Conservation (phyloP, 2,888 invertebrate genomes). For the Cerceris rybyensis region DNA sequence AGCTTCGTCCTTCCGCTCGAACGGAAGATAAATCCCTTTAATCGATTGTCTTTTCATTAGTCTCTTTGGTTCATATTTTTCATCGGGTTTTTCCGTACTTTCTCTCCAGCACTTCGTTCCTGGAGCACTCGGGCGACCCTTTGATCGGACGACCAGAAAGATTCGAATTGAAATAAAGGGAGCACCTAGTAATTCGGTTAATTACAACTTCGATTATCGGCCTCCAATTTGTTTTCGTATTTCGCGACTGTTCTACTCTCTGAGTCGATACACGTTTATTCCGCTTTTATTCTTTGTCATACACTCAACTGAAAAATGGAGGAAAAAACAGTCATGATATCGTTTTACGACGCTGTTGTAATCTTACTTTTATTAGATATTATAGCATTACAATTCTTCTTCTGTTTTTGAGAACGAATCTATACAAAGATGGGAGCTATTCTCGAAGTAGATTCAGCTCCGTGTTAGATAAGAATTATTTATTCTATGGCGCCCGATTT, state of each 20-base stretch:
- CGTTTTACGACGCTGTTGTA: no score
- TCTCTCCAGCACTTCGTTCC: background rate
- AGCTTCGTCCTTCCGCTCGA: background rate
- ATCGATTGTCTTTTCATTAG: no score
- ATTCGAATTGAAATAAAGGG: constrained; percentile 24
- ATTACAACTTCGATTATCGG: constrained; percentile 26
- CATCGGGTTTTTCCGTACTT: background rate
- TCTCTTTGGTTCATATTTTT: background rate
- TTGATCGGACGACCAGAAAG: constrained; percentile 27
- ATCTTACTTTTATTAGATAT: no score
- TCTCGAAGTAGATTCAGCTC: no score
- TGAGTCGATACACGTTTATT: background rate
- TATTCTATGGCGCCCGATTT: background rate
- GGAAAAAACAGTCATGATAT: no score
- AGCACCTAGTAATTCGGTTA: constrained; percentile 26
- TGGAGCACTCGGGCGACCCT: background rate
- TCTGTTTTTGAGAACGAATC: no score
- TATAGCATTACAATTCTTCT: no score
- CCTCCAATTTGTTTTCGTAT: constrained; percentile 1
- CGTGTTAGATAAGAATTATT: no score
- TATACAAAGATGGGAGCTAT: no score
- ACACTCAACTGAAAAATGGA: no score
- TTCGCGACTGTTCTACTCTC: background rate
- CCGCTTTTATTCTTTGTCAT: background rate
- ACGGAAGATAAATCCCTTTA: no score